phyloP scores from a whole-genome alignment of 2,888 invertebrate species.

The Asteroscopus sphinx region DNA sequence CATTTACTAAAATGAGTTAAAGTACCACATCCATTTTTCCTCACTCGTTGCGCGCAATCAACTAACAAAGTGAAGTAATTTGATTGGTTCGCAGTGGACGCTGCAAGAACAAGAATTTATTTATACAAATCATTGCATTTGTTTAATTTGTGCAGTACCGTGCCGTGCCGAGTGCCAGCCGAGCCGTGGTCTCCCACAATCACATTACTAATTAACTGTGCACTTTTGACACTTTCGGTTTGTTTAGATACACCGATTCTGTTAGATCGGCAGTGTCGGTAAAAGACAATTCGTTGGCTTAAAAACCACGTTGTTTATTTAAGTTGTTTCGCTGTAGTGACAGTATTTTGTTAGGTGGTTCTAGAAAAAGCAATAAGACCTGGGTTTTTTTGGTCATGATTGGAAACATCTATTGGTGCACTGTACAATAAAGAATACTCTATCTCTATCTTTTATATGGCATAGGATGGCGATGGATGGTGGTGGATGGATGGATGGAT shows the following conservation, averaged over 20 bases:
- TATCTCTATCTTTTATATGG: too few relatives aligned
- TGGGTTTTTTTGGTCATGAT: too few relatives aligned
- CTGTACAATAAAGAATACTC: too few relatives aligned
- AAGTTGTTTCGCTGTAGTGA: too few relatives aligned
- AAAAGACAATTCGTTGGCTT: slow-evolving; percentile 1
- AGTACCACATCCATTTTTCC: slow-evolving; percentile 20
- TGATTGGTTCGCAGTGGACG: slow-evolving; percentile 71
- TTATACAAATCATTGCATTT: slow-evolving; percentile 74
- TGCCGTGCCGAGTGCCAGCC: background rate
- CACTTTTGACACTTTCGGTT: slow-evolving; percentile 33
- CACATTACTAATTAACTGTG: slow-evolving; percentile 47
- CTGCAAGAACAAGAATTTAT: slow-evolving; percentile 73
- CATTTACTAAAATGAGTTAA: background rate
- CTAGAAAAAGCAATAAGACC: background rate
- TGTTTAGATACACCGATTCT: slow-evolving; percentile 7
- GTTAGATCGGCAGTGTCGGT: background rate
- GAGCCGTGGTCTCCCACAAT: slow-evolving; percentile 33
- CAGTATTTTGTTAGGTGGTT: background rate
- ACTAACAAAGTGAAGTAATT: slow-evolving; percentile 81
- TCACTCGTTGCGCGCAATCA: slow-evolving; percentile 67
- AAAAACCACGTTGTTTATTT: slow-evolving; percentile 17
- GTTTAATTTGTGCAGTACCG: slow-evolving; percentile 48
- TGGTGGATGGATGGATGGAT: too few relatives aligned
- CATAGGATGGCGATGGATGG: too few relatives aligned
- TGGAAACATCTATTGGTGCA: too few relatives aligned